Conservation (phyloP, 1,140 invertebrate species). For the Muscidifurax raptorellus region DNA sequence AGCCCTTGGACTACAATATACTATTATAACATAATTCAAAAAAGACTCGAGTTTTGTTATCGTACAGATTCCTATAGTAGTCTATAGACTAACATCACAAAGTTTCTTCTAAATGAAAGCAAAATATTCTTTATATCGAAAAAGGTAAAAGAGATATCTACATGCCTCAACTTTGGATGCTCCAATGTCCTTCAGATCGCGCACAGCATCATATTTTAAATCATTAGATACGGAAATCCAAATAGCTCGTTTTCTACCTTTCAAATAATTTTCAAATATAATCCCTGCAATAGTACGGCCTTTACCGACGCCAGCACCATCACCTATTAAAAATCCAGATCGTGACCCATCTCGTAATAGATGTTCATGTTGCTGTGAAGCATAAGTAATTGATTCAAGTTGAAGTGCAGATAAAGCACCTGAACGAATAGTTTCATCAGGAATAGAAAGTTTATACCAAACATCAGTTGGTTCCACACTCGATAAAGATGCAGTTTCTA, state of each 20-base stretch:
- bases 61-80: too few relatives aligned
- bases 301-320: slow-evolving; percentile 99
- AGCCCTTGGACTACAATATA: too few relatives aligned
- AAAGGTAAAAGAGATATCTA: too few relatives aligned
- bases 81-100: too few relatives aligned
- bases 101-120: too few relatives aligned
- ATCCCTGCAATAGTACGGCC: slow-evolving; percentile 98
- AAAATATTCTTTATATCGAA: too few relatives aligned
- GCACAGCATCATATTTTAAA: slow-evolving; percentile 97
- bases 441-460: slow-evolving; percentile 91
- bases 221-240: slow-evolving; percentile 99
- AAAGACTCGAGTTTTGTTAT: too few relatives aligned
- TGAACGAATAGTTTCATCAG: slow-evolving; percentile 88
- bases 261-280: slow-evolving; percentile 98
- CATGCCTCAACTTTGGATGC: slow-evolving; percentile 91
- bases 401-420: slow-evolving; percentile 96
- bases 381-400: slow-evolving; percentile 97
- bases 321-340: slow-evolving; percentile 97
- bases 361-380: slow-evolving; percentile 96
- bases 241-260: slow-evolving; percentile 93
- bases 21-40: too few relatives aligned
- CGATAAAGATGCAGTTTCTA: slow-evolving; percentile 98
- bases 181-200: slow-evolving; percentile 97
- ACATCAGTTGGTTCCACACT: slow-evolving; percentile 97
- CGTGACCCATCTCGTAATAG: slow-evolving; percentile 92